Conservation (phyloP, 2,888 invertebrate species). For the Pogonocherus hispidulus region DNA sequence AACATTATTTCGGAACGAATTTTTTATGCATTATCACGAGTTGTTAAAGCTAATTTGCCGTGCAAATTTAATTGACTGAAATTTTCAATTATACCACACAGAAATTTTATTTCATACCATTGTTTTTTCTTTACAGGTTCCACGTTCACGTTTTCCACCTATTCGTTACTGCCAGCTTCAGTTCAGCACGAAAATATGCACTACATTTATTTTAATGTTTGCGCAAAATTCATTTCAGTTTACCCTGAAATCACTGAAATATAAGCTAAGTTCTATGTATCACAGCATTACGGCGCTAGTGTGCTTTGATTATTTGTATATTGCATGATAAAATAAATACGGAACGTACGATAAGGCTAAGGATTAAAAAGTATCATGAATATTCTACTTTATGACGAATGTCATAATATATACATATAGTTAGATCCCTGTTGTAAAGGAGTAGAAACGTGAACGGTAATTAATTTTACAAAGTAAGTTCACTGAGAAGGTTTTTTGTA, state of each 20-base stretch:
- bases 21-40: neutral
- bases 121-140: slow-evolving; percentile 35
- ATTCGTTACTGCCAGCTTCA: slow-evolving; percentile 37
- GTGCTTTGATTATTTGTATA: neutral
- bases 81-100: slow-evolving; percentile 52
- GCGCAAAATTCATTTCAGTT: slow-evolving; percentile 4
- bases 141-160: slow-evolving; percentile 36
- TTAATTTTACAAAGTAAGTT: too few species aligned
- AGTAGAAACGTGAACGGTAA: too few species aligned
- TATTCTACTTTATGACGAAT: too few species aligned
- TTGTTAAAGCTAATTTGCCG: slow-evolving; percentile 38
- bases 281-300: neutral
- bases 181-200: slow-evolving; percentile 43
- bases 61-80: slow-evolving; percentile 47
- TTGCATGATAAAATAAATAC: too few species aligned
- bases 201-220: slow-evolving; percentile 44
- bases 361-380: too few species aligned
- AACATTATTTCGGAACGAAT: neutral
- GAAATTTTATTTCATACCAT: slow-evolving; percentile 46
- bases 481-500: too few species aligned
- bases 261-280: neutral
- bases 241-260: neutral
- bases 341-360: too few species aligned
- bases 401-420: too few species aligned
- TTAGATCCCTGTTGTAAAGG: too few species aligned